Evolutionary conservation across 2,888 invertebrate species (phyloP).

Genomic region (Cantharis flavilabris): DNA sequence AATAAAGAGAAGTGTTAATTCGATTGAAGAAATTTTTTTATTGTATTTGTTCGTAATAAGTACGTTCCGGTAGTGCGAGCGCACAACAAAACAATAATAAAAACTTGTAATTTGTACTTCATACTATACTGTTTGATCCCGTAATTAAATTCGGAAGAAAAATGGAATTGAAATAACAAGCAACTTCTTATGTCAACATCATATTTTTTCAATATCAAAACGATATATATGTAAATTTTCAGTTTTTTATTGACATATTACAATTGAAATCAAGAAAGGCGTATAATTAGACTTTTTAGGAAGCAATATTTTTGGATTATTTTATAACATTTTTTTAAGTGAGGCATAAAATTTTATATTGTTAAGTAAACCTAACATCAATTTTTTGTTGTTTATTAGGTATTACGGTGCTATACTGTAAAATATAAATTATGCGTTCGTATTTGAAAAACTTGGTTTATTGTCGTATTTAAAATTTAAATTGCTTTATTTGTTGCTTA

Average conservation of each 20-base stretch:
- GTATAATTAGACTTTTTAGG: background rate
- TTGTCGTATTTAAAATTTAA: background rate
- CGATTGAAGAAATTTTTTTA: slow-evolving; percentile 12
- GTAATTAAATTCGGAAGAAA: background rate
- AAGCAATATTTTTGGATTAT: background rate
- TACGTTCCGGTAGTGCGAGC: background rate
- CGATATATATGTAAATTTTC: background rate
- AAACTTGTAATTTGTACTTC: background rate
- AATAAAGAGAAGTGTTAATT: slow-evolving; percentile 10
- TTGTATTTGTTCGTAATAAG: slow-evolving; percentile 2
- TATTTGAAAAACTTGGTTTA: background rate
- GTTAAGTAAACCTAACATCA: background rate
- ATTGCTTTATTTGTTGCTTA: background rate
- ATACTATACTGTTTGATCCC: background rate
- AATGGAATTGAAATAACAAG: background rate
- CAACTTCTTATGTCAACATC: background rate
- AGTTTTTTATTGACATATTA: background rate
- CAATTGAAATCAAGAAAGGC: background rate
- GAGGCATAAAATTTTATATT: background rate
- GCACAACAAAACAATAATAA: background rate
- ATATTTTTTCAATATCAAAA: background rate
- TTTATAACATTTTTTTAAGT: background rate
- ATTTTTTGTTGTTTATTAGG: background rate
- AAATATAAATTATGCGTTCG: background rate
- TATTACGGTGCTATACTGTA: background rate